These are phyloP conservation scores for Eudyptes chrysolophus DNA, from an alignment of 2,113 vertebrate species.

Conservation along the genomic window DNA sequence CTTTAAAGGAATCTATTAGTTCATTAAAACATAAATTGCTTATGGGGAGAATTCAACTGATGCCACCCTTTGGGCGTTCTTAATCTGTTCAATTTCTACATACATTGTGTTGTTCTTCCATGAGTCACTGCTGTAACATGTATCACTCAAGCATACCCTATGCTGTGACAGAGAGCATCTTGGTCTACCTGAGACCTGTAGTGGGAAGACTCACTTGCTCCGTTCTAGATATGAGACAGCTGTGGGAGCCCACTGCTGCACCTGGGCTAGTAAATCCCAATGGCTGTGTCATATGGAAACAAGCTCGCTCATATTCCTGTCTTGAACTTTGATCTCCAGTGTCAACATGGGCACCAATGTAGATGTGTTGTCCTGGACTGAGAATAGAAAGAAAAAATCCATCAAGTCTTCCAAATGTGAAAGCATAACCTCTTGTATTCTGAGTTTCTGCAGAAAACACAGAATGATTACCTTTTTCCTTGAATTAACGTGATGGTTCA, in stretches of 20 bases:
- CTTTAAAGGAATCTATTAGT: neutral
- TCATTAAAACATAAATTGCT: neutral
- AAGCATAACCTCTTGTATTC: neutral
- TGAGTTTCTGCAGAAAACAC: neutral
- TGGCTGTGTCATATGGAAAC: neutral
- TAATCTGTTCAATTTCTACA: neutral
- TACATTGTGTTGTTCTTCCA: accelerated
- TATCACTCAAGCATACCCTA: neutral
- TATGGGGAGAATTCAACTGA: neutral
- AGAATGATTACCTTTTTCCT: neutral
- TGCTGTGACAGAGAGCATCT: neutral
- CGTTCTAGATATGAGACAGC: neutral
- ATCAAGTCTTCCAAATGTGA: neutral
- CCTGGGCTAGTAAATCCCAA: neutral
- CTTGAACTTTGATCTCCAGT: neutral
- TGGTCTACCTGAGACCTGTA: neutral
- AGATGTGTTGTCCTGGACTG: neutral
- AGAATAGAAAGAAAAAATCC: neutral
- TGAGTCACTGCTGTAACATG: neutral
- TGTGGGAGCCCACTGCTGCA: neutral
- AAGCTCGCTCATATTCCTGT: neutral
- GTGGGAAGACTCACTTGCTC: neutral
- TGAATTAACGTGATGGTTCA: neutral
- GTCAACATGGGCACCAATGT: neutral
- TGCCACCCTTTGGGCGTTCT: neutral